Evolutionary conservation across 2,113 vertebrate genomes (phyloP).

Genomic region (Festucalex cinctus): DNA sequence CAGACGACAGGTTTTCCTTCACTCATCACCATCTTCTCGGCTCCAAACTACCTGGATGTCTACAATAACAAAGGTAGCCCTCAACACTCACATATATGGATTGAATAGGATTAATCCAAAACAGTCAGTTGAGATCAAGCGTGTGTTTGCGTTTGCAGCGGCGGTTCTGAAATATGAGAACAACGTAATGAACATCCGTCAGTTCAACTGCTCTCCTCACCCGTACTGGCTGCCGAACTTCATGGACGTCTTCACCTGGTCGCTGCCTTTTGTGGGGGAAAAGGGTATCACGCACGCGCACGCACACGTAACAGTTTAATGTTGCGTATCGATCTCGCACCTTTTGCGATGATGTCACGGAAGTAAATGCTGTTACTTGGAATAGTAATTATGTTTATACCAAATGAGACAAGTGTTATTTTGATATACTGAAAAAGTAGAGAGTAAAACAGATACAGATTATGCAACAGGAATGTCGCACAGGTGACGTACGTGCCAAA

Average conservation of each 20-base stretch:
- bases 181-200: constrained; percentile 82
- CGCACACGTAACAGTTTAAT: not conserved
- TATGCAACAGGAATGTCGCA: not conserved
- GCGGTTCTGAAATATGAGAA: constrained; percentile 82
- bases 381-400: not conserved
- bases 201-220: constrained; percentile 81
- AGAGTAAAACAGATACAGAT: not conserved
- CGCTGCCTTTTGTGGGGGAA: constrained; percentile 80
- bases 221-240: constrained; percentile 83
- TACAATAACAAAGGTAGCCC: constrained; percentile 80
- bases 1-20: constrained; percentile 82
- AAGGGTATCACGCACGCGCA: constrained; percentile 59
- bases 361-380: not conserved
- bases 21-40: constrained; percentile 82
- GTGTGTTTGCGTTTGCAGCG: constrained; percentile 53
- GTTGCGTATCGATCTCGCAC: not conserved
- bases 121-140: not conserved
- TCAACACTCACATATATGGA: not conserved
- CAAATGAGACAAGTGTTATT: not conserved
- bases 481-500: not conserved
- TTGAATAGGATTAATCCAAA: not conserved
- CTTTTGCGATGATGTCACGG: not conserved
- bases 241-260: constrained; percentile 84
- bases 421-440: not conserved
- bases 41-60: constrained; percentile 81